phyloP scores from a whole-genome alignment of 1,140 invertebrate species.

The Phocides pigmalion region DNA sequence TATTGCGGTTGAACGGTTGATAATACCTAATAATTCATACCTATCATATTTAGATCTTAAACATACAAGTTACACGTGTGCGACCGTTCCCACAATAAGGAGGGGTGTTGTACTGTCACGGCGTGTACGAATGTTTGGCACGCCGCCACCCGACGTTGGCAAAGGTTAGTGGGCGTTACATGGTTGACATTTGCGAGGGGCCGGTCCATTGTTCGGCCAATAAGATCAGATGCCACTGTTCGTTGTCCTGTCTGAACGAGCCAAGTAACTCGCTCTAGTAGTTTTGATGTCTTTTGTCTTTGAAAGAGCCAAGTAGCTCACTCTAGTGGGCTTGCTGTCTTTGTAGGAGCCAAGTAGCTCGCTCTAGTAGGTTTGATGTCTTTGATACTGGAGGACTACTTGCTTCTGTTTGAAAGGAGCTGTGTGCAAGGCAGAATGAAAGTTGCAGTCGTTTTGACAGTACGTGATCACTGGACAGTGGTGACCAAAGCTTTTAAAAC shows the following conservation, averaged over 20 bases:
- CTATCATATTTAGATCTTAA: not conserved
- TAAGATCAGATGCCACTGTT: slow-evolving; percentile 13
- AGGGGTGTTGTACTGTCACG: slow-evolving; percentile 15
- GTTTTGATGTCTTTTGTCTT: too few species aligned
- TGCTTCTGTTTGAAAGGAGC: too few species aligned
- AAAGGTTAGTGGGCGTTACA: slow-evolving; percentile 41
- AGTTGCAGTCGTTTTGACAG: too few species aligned
- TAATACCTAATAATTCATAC: not conserved
- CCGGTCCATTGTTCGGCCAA: slow-evolving; percentile 21
- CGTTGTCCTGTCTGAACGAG: not conserved
- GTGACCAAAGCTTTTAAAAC: too few species aligned
- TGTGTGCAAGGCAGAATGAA: too few species aligned
- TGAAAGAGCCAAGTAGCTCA: too few species aligned
- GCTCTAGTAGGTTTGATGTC: too few species aligned
- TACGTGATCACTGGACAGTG: too few species aligned
- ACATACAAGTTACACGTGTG: slow-evolving; percentile 1
- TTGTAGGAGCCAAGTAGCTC: too few species aligned
- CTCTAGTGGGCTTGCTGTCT: too few species aligned
- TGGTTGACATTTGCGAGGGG: slow-evolving; percentile 25
- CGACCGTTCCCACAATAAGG: not conserved
- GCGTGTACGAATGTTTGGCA: slow-evolving; percentile 38
- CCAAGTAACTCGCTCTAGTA: not conserved
- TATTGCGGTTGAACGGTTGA: not conserved
- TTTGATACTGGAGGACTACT: too few species aligned
- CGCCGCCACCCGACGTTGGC: slow-evolving; percentile 37